Conservation (phyloP, 2,888 invertebrate species). For the Lasioglossum marginatum region DNA sequence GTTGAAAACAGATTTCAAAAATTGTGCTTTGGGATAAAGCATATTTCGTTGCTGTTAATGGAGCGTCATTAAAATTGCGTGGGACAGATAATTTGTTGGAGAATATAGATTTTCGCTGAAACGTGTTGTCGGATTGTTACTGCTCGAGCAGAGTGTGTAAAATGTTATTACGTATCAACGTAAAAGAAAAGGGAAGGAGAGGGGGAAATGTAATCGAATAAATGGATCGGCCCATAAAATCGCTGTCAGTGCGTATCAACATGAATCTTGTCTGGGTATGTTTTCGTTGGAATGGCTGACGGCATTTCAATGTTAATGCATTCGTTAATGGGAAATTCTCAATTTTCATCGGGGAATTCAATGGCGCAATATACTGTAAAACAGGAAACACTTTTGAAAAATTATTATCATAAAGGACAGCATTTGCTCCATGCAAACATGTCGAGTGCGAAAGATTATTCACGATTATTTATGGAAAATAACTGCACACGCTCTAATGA, state of each 20-base stretch:
- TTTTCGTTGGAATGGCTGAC: slow-evolving; percentile 18
- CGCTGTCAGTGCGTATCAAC: background rate
- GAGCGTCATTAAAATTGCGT: background rate
- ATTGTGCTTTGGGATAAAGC: background rate
- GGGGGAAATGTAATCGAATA: background rate
- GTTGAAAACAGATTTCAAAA: background rate
- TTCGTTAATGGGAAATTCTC: slow-evolving; percentile 21
- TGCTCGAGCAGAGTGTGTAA: background rate
- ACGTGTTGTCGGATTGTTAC: background rate
- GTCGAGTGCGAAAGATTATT: background rate
- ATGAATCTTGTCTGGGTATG: background rate
- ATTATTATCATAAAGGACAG: background rate
- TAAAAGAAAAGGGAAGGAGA: background rate
- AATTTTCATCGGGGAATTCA: slow-evolving; percentile 15
- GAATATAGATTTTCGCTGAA: background rate
- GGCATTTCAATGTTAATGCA: slow-evolving; percentile 24
- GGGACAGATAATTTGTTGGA: background rate
- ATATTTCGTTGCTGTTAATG: background rate
- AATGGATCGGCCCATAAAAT: background rate
- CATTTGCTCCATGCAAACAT: background rate
- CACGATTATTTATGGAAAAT: background rate
- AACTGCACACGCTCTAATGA: background rate
- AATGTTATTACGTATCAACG: background rate
- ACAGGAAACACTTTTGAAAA: background rate
- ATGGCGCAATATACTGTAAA: background rate